These are phyloP conservation scores for Scolanthus callimorphus DNA, from an alignment of 92 coral and sea anemone species.

Conservation along the genomic window DNA sequence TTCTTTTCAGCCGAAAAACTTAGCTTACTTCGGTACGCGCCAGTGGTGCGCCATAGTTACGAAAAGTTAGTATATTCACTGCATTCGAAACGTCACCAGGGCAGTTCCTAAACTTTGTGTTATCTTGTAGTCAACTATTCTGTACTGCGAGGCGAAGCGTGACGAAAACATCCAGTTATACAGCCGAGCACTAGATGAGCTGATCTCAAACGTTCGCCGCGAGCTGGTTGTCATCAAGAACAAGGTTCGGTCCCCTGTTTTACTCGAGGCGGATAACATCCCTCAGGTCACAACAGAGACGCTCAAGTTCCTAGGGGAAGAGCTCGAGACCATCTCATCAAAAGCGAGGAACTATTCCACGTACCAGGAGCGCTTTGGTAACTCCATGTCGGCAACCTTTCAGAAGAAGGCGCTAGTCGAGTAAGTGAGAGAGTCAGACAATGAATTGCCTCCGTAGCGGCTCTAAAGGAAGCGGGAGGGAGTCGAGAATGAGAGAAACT, in stretches of 20 bases:
- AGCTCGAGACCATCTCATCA: conserved; percentile 56
- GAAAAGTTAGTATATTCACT: no score
- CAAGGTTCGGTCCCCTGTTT: conserved; percentile 76
- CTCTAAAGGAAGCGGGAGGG: no score
- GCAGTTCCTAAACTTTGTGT: no score
- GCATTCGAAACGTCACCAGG: no score
- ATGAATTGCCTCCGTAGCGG: no score
- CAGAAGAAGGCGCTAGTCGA: conserved; percentile 75
- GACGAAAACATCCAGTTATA: conserved; percentile 86
- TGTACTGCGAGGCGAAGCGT: conserved; percentile 92
- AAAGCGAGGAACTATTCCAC: conserved; percentile 78
- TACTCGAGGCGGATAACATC: conserved; percentile 78
- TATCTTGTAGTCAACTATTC: conserved; percentile 75
- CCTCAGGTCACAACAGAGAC: conserved; percentile 80
- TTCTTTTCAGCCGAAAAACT: no score
- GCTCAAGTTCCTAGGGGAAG: conserved; percentile 71
- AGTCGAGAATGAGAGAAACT: no score
- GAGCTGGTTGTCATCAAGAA: conserved; percentile 75
- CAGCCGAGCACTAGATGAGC: conserved; percentile 72
- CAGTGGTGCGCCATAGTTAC: no score
- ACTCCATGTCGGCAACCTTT: conserved; percentile 71
- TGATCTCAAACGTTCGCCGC: conserved; percentile 68
- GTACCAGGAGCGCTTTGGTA: conserved; percentile 85
- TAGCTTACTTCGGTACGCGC: no score
- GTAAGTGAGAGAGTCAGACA: no score